phyloP scores from a whole-genome alignment of 2,888 invertebrate species.

The Camponotus fellah region DNA sequence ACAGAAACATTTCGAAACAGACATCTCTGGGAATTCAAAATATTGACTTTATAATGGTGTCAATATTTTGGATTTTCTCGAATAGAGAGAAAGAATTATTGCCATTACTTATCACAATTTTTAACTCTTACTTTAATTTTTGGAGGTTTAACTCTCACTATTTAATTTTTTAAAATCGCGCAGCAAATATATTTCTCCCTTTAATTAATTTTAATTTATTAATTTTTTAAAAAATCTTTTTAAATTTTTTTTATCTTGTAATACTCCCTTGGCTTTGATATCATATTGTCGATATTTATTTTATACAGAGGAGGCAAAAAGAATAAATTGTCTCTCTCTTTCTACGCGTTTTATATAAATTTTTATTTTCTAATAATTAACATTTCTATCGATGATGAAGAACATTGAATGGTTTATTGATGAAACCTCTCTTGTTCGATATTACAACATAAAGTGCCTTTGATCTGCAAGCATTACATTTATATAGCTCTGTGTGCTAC shows the following conservation, averaged over 20 bases:
- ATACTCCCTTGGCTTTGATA: background rate
- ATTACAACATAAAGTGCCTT: constrained; percentile 32
- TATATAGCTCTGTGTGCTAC: background rate
- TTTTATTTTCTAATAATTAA: background rate
- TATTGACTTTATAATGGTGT: background rate
- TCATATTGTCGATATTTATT: background rate
- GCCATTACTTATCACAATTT: background rate
- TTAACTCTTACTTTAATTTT: background rate
- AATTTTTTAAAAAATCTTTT: background rate
- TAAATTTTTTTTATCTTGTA: too few relatives aligned
- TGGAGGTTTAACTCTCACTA: too few relatives aligned
- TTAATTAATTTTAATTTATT: constrained; percentile 1
- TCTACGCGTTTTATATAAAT: background rate
- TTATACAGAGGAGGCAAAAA: background rate
- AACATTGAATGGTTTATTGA: background rate
- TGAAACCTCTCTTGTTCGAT: constrained; percentile 26
- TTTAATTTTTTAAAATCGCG: background rate
- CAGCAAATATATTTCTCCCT: background rate
- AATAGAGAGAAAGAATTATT: background rate
- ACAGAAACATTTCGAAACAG: constrained; percentile 9
- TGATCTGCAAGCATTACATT: constrained; percentile 29
- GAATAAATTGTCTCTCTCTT: background rate
- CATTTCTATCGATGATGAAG: background rate
- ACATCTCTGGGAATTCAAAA: background rate
- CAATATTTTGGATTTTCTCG: too few relatives aligned